Evolutionary conservation across 2,113 vertebrate genomes (phyloP).

Genomic region (Triplophysa siluroides): DNA sequence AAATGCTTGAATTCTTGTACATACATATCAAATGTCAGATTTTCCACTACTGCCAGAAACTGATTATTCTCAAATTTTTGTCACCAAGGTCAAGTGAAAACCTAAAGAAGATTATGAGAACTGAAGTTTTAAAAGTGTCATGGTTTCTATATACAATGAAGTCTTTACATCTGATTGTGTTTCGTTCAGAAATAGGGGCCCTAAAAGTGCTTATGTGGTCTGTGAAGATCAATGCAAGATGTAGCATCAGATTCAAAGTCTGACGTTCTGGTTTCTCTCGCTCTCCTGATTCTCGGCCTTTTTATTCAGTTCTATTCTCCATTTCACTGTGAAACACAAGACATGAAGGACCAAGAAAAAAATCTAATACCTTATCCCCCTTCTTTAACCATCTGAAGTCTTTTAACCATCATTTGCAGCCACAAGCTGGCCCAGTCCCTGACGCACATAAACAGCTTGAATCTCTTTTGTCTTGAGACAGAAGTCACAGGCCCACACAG

Average conservation of each 20-base stretch:
- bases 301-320: conserved; percentile 29
- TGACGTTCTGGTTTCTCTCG: conserved; percentile 4
- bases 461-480: conserved; percentile 99
- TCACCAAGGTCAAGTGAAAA: conserved; percentile 68
- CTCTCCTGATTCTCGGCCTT: conserved; percentile 13
- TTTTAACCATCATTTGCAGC: conserved; percentile 90
- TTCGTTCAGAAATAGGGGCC: conserved; percentile 65
- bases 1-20: conserved; percentile 24
- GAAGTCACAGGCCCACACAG: conserved; percentile 96
- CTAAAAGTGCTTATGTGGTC: conserved; percentile 52
- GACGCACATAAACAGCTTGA: conserved; percentile 92
- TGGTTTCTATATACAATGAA: conserved; percentile 15
- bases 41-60: conserved; percentile 1
- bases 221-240: conserved; percentile 37
- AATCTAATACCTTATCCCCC: conserved; percentile 18
- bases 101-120: background rate
- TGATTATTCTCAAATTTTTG: conserved; percentile 21
- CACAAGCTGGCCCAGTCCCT: conserved; percentile 93
- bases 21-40: background rate
- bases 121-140: conserved; percentile 19
- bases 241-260: conserved; percentile 28
- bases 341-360: conserved; percentile 36
- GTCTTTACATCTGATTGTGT: background rate
- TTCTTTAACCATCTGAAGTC: background rate
- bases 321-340: conserved; percentile 34